Conservation (phyloP, 1,140 invertebrate species). For the Heliconius eleuchia region DNA sequence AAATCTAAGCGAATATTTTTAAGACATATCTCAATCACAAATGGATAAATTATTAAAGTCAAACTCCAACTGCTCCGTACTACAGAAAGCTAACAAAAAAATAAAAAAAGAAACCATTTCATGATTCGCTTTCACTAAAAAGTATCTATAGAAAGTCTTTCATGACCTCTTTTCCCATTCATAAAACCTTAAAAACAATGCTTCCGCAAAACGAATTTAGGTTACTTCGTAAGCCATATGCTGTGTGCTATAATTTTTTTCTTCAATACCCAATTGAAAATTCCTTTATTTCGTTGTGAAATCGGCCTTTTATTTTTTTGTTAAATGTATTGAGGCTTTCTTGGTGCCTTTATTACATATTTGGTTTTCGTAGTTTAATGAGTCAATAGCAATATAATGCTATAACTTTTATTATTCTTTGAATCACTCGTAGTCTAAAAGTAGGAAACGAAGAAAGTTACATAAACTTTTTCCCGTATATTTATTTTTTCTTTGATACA, state of each 20-base stretch:
- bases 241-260: not conserved
- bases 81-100: not conserved
- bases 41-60: not conserved
- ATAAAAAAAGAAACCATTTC: not conserved
- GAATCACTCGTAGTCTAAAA: too few relatives aligned
- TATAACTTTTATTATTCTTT: too few relatives aligned
- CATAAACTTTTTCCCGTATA: too few relatives aligned
- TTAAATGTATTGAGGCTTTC: too few relatives aligned
- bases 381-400: too few relatives aligned
- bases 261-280: not conserved
- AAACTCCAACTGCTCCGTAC: not conserved
- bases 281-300: not conserved
- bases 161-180: constrained; percentile 23
- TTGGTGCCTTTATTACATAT: too few relatives aligned
- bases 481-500: too few relatives aligned
- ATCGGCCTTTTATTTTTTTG: too few relatives aligned
- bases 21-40: not conserved
- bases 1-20: too few relatives aligned
- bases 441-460: not conserved
- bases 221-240: constrained; percentile 24
- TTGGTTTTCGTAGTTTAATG: too few relatives aligned
- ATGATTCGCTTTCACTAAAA: not conserved
- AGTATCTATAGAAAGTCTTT: constrained; percentile 1
- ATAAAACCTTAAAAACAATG: constrained; percentile 5
- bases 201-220: constrained; percentile 16